phyloP scores from a whole-genome alignment of 2,113 vertebrate genomes.

The Nettapus auritus region DNA sequence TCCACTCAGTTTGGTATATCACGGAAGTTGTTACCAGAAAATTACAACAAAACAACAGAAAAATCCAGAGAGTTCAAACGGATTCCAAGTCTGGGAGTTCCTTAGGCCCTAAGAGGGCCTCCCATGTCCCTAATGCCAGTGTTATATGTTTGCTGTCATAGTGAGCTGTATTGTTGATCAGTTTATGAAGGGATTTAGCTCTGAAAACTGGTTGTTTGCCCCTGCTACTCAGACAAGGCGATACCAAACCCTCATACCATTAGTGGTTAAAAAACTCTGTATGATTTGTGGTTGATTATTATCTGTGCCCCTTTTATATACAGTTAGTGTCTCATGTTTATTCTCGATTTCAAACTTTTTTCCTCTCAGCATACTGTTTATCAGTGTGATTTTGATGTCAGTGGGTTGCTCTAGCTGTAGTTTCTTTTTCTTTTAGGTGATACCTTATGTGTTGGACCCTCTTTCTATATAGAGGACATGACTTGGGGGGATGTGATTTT shows the following conservation, averaged over 20 bases:
- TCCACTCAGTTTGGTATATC: neutral
- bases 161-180: neutral
- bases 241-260: neutral
- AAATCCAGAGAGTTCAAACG: neutral
- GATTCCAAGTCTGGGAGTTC: neutral
- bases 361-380: neutral
- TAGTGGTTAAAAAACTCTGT: neutral
- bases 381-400: neutral
- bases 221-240: neutral
- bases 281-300: neutral
- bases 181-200: neutral
- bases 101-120: neutral
- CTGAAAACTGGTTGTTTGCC: neutral
- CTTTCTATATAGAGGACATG: neutral
- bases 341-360: neutral
- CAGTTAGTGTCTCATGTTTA: neutral
- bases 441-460: neutral
- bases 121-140: rapidly evolving
- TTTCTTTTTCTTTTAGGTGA: neutral
- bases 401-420: neutral
- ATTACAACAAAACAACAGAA: neutral
- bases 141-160: neutral
- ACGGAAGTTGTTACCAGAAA: neutral
- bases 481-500: neutral
- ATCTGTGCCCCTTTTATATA: neutral